These are phyloP conservation scores for Nephrotoma guestfalica DNA, from an alignment of 2,888 invertebrate genomes.

Conservation along the genomic window DNA sequence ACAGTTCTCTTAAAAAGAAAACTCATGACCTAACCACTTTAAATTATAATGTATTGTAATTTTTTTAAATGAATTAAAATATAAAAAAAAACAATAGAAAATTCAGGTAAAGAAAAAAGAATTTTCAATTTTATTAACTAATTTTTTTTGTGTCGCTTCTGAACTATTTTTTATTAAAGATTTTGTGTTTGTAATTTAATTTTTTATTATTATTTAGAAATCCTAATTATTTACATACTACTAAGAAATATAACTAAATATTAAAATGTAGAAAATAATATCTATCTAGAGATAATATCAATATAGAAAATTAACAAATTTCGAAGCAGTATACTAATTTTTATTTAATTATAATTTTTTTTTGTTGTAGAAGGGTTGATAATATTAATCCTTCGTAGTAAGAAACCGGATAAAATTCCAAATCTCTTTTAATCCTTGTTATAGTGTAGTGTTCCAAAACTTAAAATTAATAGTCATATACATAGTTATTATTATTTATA, in stretches of 20 bases:
- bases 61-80: neutral
- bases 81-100: neutral
- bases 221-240: neutral
- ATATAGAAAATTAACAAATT: neutral
- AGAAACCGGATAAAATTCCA: neutral
- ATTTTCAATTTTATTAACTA: neutral
- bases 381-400: neutral
- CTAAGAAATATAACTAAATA: neutral
- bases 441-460: neutral
- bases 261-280: neutral
- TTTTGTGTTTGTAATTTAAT: neutral
- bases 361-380: neutral
- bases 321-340: neutral
- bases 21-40: neutral
- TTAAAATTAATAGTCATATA: neutral
- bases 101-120: neutral
- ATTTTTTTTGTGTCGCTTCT: neutral
- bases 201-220: neutral
- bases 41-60: neutral
- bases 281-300: neutral
- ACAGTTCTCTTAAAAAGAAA: neutral
- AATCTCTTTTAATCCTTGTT: neutral
- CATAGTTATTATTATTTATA: neutral
- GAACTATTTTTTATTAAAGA: neutral
- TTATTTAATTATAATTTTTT: neutral